Base-by-base conservation (phyloP, 2,797 vertebrate species). In the Centroberyx gerrardi region DNA sequence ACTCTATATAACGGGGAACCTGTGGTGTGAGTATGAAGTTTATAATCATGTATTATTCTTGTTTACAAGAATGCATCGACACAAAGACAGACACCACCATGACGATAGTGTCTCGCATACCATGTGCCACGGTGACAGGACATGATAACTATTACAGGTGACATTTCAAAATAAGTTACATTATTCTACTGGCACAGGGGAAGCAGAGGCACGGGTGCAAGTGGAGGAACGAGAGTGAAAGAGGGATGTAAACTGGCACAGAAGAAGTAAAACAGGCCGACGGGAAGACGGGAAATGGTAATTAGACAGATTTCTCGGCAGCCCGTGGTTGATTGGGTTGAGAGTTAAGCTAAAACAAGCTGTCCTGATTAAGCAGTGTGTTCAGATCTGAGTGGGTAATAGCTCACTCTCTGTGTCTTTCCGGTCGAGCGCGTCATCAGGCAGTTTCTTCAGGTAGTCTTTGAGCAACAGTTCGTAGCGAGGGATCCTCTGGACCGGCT, bases 381-480 rank as follows among this genome's bases (percentile, higher is more conserved):
- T 29, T 67, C 15, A 51, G 65, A 64, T 74, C 1, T 36, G 17
- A 2, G 1, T 9, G n/a, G 33, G 13, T 3, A 71, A 12, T 5
- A 28, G 89, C 93, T 94, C 95, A 99, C 98, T 98, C 91, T 99
- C 96, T 28, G 98, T 95, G 14, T 99, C 97, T 90, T 96, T 98
- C 55, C 95, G 91, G 90, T 99, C 98, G 0, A 91, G 93, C 4
- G 97, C 95, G 0, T 98, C 96, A 3, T 91, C 93, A 0, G 97
- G 97, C 75, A 99, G 96, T 84, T 97, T 97, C 94, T 97, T 98
- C 87, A 99, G 94, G 87, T 99, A 99, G 94, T 99, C 98, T 87
- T 96, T 99, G 74, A 99, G 96, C 64, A 99, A 89, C 81, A 99
- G 93, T 85, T 99, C 97, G 0, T 99, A 99, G 68, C 98, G 97